A percentile compares a stretch with the other conserved stretches of the same genome.
Evolutionary conservation across 2,113 vertebrate genomes (phyloP).

Genomic region (Brienomyrus brachyistius): DNA sequence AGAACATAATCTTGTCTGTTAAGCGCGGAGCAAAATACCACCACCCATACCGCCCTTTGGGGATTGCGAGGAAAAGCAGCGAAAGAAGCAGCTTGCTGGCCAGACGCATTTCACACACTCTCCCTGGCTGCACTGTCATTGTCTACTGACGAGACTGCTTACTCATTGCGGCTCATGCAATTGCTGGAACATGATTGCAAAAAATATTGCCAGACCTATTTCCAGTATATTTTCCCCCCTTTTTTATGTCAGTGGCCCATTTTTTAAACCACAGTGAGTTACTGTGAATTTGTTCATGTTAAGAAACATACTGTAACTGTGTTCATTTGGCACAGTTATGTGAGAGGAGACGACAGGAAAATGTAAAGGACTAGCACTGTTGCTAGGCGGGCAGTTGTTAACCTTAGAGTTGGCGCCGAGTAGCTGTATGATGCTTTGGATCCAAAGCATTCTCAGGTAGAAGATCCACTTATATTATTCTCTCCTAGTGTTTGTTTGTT

Average conservation of each 20-base stretch:
- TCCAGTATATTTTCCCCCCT: neutral
- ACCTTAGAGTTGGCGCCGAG: neutral
- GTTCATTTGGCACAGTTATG: neutral
- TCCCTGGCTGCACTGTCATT: neutral
- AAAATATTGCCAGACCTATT: neutral
- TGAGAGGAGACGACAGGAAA: neutral
- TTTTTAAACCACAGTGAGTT: neutral
- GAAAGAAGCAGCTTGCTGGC: neutral
- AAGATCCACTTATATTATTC: neutral
- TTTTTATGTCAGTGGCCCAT: neutral
- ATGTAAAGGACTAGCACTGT: neutral
- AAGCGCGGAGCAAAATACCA: neutral
- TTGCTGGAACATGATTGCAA: neutral
- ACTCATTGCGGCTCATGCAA: neutral
- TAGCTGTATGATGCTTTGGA: neutral
- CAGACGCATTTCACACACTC: neutral
- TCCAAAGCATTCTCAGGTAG: neutral
- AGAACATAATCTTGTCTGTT: neutral
- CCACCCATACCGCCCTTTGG: neutral
- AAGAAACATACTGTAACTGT: neutral
- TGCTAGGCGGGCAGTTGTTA: neutral
- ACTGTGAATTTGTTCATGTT: neutral
- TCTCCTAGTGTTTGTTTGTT: no score
- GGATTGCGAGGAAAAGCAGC: no score
- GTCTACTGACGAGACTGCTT: neutral